Evolutionary conservation across 2,797 vertebrate genomes (phyloP), one percentile per base, ranked within the genome.

Genomic region (Coregonus sp.): DNA sequence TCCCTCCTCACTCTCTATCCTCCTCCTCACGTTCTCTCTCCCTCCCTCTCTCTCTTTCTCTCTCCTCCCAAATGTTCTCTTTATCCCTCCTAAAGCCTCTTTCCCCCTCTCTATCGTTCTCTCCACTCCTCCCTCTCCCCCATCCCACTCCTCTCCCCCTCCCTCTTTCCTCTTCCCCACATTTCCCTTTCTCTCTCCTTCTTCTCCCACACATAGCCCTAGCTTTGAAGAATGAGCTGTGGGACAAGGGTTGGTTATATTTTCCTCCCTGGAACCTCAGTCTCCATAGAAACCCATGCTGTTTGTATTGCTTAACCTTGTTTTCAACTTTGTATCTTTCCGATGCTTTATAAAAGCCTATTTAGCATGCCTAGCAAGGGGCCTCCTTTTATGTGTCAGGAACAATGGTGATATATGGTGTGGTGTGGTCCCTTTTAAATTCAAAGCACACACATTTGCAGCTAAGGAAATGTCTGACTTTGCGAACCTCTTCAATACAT

Each of bases 271-370:
- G 76, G 76, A 81, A 67, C 76, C 67, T 40, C 52, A 66, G 81
- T 82, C 66, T 37, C 78, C 79, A 80, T 85, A 80, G 81, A 81
- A 79, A 81, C 80, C 81, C 70, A 11, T 51, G 70, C 78, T 83
- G 78, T 73, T 84, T 86, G 78, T 86, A 70, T 84, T 85, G 75
- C 78, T 77, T 71, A 84, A 85, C 83, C 76, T 84, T 86, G 86
- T 80, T 81, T 85, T 85, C 72, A 83, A 73, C 80, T 73, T 69
- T 84, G 70, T 72, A 47, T 70, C 70, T 81, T 81, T 85, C 63
- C 71, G 69, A 73, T 59, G 65, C 73, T 76, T 81, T 82, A 50
- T 77, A 79, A 74, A 75, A 29, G 73, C 18, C 83, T 69, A 59
- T 75, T 82, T 51, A 74, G 63, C 71, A 82, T 73, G 79, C 79